These are phyloP conservation scores for Apeira syringaria DNA, from an alignment of 2,888 invertebrate genomes.

Conservation along the genomic window DNA sequence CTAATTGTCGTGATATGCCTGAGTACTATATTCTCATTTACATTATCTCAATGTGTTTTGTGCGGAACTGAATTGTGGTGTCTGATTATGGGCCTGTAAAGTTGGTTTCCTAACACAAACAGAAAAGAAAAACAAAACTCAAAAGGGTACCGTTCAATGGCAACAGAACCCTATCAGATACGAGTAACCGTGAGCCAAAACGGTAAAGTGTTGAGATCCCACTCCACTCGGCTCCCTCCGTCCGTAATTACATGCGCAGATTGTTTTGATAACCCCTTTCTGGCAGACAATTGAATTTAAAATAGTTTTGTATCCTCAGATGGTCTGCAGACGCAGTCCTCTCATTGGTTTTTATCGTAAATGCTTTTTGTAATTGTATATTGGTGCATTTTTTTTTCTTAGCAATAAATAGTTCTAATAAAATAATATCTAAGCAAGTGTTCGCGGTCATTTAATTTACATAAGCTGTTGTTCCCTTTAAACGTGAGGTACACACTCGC, in stretches of 20 bases:
- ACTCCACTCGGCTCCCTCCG: not conserved
- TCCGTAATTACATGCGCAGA: not conserved
- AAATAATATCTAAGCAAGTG: no score
- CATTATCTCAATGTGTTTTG: no score
- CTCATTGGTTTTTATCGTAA: not conserved
- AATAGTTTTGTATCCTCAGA: conserved; percentile 45
- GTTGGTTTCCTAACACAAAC: no score
- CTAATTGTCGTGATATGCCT: no score
- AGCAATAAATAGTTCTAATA: not conserved
- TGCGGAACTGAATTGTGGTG: no score
- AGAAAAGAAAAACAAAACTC: no score
- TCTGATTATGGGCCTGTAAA: no score
- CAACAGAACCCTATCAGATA: not conserved
- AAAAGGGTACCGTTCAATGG: no score
- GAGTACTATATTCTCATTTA: no score
- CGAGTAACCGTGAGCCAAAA: not conserved
- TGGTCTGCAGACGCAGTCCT: conserved; percentile 34
- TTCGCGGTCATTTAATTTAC: no score
- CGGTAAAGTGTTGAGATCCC: not conserved
- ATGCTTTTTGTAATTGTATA: not conserved
- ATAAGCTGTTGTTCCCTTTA: no score
- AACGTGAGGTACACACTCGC: no score
- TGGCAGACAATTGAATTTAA: conserved; percentile 63
- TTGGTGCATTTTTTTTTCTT: not conserved
- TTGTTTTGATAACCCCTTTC: conserved; percentile 51